A percentile compares a stretch with the other conserved stretches of the same genome.
Evolutionary conservation across 2,113 vertebrate genomes (phyloP).

Genomic region (Bubo scandiacus): DNA sequence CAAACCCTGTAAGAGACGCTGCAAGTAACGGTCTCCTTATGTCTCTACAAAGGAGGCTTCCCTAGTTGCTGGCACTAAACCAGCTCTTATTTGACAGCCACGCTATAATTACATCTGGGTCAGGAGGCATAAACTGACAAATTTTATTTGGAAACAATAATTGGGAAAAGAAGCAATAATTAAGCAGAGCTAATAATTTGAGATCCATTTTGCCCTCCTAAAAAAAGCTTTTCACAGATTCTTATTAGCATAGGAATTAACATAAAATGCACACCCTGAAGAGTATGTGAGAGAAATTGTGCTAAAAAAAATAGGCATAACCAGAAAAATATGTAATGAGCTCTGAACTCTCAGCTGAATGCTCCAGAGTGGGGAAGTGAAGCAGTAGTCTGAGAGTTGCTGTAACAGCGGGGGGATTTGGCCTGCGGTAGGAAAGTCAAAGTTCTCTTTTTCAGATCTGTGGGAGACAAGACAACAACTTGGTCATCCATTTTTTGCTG

Average conservation of each 20-base stretch:
- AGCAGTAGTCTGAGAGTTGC: neutral
- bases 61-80: neutral
- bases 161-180: slow-evolving; percentile 26
- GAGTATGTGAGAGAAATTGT: neutral
- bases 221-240: neutral
- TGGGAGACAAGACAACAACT: neutral
- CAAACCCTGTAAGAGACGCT: neutral
- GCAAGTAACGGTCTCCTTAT: neutral
- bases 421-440: neutral
- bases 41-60: slow-evolving; percentile 25
- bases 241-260: slow-evolving; percentile 46
- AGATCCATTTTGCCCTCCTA: slow-evolving; percentile 5
- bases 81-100: slow-evolving; percentile 19
- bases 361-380: neutral
- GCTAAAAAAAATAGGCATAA: neutral
- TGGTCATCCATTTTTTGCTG: neutral
- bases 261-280: neutral
- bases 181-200: slow-evolving; percentile 28
- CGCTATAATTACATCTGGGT: slow-evolving; percentile 25
- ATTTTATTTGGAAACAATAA: slow-evolving; percentile 55
- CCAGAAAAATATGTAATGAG: neutral
- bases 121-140: neutral
- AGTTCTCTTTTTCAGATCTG: neutral
- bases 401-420: neutral
- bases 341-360: neutral